These are phyloP conservation scores for Coleophora deauratella DNA, from an alignment of 2,888 invertebrate genomes.

Conservation along the genomic window DNA sequence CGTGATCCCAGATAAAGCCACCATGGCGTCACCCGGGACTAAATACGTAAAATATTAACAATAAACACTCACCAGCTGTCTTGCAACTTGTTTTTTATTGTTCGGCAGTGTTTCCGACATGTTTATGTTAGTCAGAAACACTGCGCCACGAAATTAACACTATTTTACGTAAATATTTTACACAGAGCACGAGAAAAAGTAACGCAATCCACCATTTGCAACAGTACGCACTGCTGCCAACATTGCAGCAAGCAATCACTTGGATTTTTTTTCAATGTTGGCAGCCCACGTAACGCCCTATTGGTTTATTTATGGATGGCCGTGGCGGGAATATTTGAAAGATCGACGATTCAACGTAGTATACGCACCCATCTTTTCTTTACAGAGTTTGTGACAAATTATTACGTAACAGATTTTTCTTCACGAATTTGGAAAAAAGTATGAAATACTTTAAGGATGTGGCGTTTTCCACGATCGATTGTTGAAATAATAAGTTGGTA, in stretches of 20 bases:
- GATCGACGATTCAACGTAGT: conserved; percentile 22
- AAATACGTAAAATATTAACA: conserved; percentile 69
- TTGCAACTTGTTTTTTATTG: conserved; percentile 73
- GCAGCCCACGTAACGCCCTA: conserved; percentile 36
- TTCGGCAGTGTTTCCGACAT: conserved; percentile 76
- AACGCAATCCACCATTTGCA: conserved; percentile 75
- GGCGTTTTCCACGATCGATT: no score
- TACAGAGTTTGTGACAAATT: no score
- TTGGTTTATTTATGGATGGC: conserved; percentile 52
- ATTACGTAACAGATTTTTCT: no score
- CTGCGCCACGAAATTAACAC: conserved; percentile 67
- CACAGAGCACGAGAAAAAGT: conserved; percentile 73
- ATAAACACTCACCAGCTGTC: conserved; percentile 77
- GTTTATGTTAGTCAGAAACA: conserved; percentile 70
- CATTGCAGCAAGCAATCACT: conserved; percentile 55
- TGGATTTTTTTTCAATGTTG: conserved; percentile 46
- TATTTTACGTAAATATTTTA: conserved; percentile 76
- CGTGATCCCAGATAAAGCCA: conserved; percentile 78
- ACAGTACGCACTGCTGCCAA: conserved; percentile 70
- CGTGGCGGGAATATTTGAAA: conserved; percentile 49
- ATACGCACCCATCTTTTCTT: neutral
- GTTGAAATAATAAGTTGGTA: no score
- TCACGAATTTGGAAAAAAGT: no score
- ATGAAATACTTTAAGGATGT: no score
- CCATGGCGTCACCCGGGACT: conserved; percentile 78